Percentiles rank a stretch among this genome's conserved stretches.
These are phyloP conservation scores for Dendronephthya gigantea DNA, from an alignment of 64 coral and sea anemone genomes.

Conservation along the genomic window DNA sequence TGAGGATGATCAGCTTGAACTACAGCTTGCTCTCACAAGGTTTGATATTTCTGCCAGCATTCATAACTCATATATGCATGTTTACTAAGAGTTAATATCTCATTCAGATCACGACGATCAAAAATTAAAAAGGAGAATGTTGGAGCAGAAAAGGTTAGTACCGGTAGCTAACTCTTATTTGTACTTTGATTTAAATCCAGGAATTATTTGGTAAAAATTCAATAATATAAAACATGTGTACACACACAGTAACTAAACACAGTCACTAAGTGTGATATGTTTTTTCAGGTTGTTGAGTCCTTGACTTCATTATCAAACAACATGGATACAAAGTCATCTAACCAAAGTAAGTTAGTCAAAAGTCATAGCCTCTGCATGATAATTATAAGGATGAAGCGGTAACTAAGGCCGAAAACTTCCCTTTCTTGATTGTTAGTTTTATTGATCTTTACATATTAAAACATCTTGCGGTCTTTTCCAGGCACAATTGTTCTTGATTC, in stretches of 20 bases:
- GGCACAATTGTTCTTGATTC: conserved; percentile 85
- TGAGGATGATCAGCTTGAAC: conserved; percentile 56
- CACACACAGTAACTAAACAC: too few species aligned
- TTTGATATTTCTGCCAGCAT: neutral
- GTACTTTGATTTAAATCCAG: too few species aligned
- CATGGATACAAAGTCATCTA: neutral
- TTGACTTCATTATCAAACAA: conserved; percentile 16
- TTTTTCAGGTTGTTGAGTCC: conserved; percentile 16
- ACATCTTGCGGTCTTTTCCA: neutral
- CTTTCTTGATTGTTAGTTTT: too few species aligned
- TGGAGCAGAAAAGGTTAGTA: conserved; percentile 30
- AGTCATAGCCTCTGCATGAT: too few species aligned
- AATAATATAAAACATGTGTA: too few species aligned
- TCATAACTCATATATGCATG: neutral
- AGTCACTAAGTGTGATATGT: too few species aligned
- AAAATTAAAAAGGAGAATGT: conserved; percentile 39
- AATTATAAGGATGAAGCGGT: too few species aligned
- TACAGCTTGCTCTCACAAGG: conserved; percentile 51
- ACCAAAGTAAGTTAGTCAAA: neutral
- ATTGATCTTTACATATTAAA: too few species aligned
- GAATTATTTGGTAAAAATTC: too few species aligned
- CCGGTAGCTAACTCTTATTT: neutral
- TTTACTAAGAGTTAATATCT: neutral
- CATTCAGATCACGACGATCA: conserved; percentile 36
- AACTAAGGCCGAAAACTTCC: too few species aligned